Evolutionary conservation across 2,888 invertebrate species (phyloP).

Genomic region (Diloba caeruleocephala): DNA sequence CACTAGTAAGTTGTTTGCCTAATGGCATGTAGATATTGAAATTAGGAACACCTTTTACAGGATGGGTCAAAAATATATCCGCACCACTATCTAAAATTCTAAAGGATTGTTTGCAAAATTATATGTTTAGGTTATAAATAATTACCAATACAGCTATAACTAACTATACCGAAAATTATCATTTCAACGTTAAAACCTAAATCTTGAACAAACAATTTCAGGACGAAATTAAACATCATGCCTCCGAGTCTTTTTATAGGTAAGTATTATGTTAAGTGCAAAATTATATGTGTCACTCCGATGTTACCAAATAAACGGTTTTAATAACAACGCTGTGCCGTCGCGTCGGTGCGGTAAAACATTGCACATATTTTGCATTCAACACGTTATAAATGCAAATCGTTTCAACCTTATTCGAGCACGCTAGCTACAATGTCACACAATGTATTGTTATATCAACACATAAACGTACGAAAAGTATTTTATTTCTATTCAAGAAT

Average conservation of each 20-base stretch:
- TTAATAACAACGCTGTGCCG: conserved; percentile 46
- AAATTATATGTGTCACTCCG: conserved; percentile 20
- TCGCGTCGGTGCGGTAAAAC: conserved; percentile 15
- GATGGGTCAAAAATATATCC: neutral
- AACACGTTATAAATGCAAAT: conserved; percentile 23
- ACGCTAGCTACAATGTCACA: too few species aligned
- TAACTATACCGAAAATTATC: too few species aligned
- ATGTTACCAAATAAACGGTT: conserved; percentile 28
- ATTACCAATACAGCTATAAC: too few species aligned
- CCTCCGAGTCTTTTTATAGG: neutral
- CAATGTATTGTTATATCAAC: too few species aligned
- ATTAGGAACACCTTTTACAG: neutral
- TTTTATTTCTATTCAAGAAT: neutral
- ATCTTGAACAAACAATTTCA: too few species aligned
- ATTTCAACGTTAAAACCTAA: too few species aligned
- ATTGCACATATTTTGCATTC: conserved; percentile 36
- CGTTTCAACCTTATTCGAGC: conserved; percentile 22
- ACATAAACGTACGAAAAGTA: neutral
- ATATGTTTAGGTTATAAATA: too few species aligned
- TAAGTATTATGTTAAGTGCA: conserved; percentile 15
- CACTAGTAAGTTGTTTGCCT: too few species aligned
- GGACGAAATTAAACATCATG: conserved; percentile 8
- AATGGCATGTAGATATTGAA: too few species aligned
- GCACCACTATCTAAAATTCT: too few species aligned
- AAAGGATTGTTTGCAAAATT: too few species aligned